phyloP scores from a whole-genome alignment of 2,888 invertebrate species.

The Coremacera marginata region DNA sequence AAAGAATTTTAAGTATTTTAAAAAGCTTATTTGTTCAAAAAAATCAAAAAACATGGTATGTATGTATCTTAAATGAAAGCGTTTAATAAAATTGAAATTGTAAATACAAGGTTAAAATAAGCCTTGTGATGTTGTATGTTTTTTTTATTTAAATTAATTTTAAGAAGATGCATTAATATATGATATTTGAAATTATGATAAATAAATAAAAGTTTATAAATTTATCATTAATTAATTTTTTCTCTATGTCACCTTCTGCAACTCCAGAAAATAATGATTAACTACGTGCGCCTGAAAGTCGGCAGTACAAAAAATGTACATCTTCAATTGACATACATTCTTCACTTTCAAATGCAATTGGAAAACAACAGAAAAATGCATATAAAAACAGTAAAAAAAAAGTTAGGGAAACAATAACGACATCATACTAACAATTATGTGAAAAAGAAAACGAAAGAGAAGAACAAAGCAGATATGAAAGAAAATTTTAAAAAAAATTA shows the following conservation, averaged over 20 bases:
- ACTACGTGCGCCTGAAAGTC: slow-evolving; percentile 14
- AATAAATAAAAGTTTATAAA: too few relatives aligned
- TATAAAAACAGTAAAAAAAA: neutral
- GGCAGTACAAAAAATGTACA: neutral
- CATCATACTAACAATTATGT: neutral
- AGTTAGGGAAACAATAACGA: neutral
- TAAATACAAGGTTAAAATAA: too few relatives aligned
- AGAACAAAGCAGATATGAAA: neutral
- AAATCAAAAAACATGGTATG: too few relatives aligned
- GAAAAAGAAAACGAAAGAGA: slow-evolving; percentile 2
- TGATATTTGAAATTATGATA: too few relatives aligned
- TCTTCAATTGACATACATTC: slow-evolving; percentile 20
- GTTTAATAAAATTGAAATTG: too few relatives aligned
- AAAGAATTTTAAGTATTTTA: too few relatives aligned
- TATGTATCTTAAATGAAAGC: too few relatives aligned
- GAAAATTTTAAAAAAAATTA: slow-evolving; percentile 7
- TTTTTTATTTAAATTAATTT: too few relatives aligned
- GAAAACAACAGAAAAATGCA: neutral
- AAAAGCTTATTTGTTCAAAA: too few relatives aligned
- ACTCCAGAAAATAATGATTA: neutral
- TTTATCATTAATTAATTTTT: too few relatives aligned
- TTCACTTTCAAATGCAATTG: slow-evolving; percentile 7
- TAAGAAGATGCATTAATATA: too few relatives aligned
- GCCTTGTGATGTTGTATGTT: too few relatives aligned
- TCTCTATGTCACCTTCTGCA: neutral